A percentile compares a stretch with the other conserved stretches of the same genome.
Conservation (phyloP, 2,888 invertebrate species). For the Drosophila buzzatii region DNA sequence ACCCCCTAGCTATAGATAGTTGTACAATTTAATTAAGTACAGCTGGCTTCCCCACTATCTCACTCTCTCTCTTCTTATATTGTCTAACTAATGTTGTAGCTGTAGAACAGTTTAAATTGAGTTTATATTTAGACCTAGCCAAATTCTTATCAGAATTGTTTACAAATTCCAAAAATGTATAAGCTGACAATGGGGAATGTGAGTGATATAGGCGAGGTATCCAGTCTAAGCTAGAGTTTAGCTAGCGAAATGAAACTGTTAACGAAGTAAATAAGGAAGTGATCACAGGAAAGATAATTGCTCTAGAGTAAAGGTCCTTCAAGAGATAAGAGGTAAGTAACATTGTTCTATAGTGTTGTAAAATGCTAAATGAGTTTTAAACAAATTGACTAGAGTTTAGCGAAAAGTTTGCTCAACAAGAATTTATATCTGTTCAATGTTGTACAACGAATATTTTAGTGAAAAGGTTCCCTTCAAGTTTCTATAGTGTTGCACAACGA, state of each 20-base stretch:
- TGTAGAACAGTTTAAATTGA: conserved; percentile 7
- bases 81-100: neutral
- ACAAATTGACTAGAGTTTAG: neutral
- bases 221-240: too few species aligned
- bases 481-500: neutral
- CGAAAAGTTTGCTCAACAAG: neutral
- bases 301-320: too few species aligned
- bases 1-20: conserved; percentile 5
- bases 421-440: too few species aligned
- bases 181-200: neutral
- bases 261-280: too few species aligned
- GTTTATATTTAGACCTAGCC: conserved; percentile 22
- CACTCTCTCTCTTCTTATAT: neutral
- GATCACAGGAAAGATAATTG: too few species aligned
- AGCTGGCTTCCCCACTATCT: neutral
- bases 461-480: neutral
- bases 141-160: neutral
- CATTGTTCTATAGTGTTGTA: neutral
- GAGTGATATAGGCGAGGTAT: neutral
- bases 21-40: conserved; percentile 36
- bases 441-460: neutral
- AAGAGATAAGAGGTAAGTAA: too few species aligned
- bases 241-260: neutral
- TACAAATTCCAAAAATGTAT: neutral
- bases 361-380: neutral